Percentiles rank a stretch among this genome's conserved stretches.
Conservation (phyloP, 2,113 vertebrate species). For the Daboia siamensis region DNA sequence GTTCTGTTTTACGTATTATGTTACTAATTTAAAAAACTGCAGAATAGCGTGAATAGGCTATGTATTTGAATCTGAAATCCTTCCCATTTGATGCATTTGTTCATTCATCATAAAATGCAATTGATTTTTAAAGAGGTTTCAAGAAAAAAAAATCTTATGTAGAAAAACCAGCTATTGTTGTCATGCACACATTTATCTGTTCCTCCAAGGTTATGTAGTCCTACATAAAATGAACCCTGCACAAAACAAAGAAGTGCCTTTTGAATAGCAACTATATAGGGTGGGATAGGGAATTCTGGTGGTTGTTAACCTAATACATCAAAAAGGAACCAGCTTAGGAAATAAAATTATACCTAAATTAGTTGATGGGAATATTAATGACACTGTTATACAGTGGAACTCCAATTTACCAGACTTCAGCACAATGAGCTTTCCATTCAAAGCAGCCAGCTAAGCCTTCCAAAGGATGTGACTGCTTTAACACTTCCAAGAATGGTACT, state of each 20-base stretch:
- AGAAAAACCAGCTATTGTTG: not conserved
- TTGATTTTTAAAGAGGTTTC: not conserved
- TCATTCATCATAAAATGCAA: not conserved
- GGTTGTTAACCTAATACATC: not conserved
- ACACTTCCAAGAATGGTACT: not conserved
- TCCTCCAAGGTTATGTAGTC: not conserved
- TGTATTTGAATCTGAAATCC: not conserved
- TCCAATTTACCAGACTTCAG: not conserved
- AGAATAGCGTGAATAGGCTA: not conserved
- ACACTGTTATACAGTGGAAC: slow-evolving; percentile 13
- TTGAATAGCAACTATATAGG: not conserved
- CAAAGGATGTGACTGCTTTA: not conserved
- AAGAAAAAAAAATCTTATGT: not conserved
- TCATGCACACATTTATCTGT: not conserved
- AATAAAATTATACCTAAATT: not conserved
- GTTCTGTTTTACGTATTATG: not conserved
- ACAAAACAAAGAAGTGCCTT: not conserved
- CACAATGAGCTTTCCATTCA: not conserved
- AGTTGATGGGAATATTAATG: not conserved
- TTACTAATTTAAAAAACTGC: not conserved
- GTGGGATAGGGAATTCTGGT: not conserved
- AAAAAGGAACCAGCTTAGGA: not conserved
- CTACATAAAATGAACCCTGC: not conserved
- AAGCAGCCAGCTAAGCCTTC: not conserved
- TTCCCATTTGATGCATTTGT: too few species aligned